Evolutionary conservation across 2,797 vertebrate genomes (phyloP), one percentile per base, ranked within the genome.

Genomic region (Hirundo rustica): DNA sequence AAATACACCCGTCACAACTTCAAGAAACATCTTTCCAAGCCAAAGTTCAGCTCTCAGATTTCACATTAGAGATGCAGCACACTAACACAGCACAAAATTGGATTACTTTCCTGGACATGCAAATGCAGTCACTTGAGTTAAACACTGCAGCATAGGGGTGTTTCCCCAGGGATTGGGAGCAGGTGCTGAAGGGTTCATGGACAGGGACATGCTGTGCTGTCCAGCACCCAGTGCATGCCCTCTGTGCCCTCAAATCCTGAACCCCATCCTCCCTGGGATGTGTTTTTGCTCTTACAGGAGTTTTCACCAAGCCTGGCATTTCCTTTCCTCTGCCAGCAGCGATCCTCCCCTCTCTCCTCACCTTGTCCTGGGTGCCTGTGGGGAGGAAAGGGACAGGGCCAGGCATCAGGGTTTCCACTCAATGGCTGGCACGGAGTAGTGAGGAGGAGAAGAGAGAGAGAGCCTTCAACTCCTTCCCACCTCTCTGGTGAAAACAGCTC

Each of bases 101-200:
- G n/a, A 64, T 89, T 66, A 29, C 23, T 83, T 76, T 57, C 36
- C 53, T 18, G 36, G n/a, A 42, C 68, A 42, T 0, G 6, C 40
- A 73, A 64, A 67, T 26, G 62, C 65, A 67, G 34, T 10, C 40
- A 29, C 36, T 62, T n/a, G 22, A 27, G 47, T 64, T 58, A 58
- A 83, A 84, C 0, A 0, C 45, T 64, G 70, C 78, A 81, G 81
- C 42, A 48, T 9, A 9, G 61, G 75, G 32, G 17, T 64, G 32
- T 75, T 84, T 66, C 44, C 42, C 6, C 15, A 40, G 51, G 55
- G 47, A 16, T 4, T 21, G 7, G 44, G 25, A 81, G 27, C 61
- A 70, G 53, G 26, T 1, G 0, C 18, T 3, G 1, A 13, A 29
- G 34, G 16, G 19, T 20, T 10, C 1, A 3, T 27, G 62, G 66